Evolutionary conservation across 2,888 invertebrate species (phyloP).

Genomic region (Watsonalla cultraria): DNA sequence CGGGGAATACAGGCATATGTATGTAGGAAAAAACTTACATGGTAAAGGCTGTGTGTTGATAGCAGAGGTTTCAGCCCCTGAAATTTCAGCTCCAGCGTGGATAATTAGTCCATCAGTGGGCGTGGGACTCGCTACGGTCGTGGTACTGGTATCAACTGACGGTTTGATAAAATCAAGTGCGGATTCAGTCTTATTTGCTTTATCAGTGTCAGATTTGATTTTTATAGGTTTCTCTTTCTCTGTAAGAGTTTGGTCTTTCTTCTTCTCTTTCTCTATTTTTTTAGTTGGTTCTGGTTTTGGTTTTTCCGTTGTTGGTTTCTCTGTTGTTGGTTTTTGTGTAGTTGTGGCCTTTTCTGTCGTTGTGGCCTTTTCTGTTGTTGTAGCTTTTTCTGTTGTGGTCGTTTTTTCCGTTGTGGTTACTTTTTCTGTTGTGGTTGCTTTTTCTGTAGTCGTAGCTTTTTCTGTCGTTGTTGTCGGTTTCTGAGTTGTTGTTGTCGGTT

Average conservation of each 20-base stretch:
- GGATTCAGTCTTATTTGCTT: constrained; percentile 42
- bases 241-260: constrained; percentile 41
- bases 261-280: constrained; percentile 57
- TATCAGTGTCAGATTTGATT: constrained; percentile 43
- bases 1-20: too few relatives aligned
- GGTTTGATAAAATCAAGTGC: constrained; percentile 48
- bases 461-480: constrained; percentile 22
- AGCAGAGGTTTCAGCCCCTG: constrained; percentile 44
- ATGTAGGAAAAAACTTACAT: constrained; percentile 58
- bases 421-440: constrained; percentile 24
- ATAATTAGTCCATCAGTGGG: constrained; percentile 54
- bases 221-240: constrained; percentile 56
- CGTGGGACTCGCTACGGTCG: constrained; percentile 42
- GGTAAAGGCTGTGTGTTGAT: constrained; percentile 56
- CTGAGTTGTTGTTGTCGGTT: constrained; percentile 26
- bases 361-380: constrained; percentile 20
- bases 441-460: constrained; percentile 29
- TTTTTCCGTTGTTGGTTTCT: constrained; percentile 29
- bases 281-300: constrained; percentile 33
- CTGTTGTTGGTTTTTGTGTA: constrained; percentile 29
- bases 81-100: constrained; percentile 28
- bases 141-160: constrained; percentile 41
- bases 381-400: constrained; percentile 31
- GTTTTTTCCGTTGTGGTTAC: constrained; percentile 24
- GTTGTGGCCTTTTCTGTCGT: constrained; percentile 24